Base-by-base conservation (phyloP, 2,888 invertebrate genomes). In the Epicampocera succincta region DNA sequence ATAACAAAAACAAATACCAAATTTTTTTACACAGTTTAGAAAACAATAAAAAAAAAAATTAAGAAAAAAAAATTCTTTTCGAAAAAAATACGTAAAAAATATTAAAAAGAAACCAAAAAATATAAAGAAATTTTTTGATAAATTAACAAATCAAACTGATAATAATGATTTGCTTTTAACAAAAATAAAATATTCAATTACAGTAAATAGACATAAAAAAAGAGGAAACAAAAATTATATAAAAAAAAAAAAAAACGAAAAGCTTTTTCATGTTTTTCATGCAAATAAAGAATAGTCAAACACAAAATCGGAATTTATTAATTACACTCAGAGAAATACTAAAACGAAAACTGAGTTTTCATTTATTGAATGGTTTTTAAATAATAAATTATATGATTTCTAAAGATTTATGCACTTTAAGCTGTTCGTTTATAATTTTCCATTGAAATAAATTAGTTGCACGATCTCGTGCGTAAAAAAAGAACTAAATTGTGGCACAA, bases 41-140 rank as follows among this genome's bases (percentile, higher is more conserved):
- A 74, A 72, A 72, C 48, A 56, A 78, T 69, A 40, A 78, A 69
- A 33, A 63, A 85, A 86, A 85, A 86, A n/a, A n/a, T n/a, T 52
- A 82, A 83, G 48, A 50, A 60, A 65, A 77, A 61, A 52, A 33
- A 6, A 1, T 33, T 33, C 8, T 33, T 54, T 21, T 40, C 15
- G 25, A 63, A 48, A 77, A 71, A 56, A 15, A 54, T 40, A 38
- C 12, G n/a, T 15, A 50, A 77, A 52, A 25, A 52, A 5, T 42
- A 33, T 19, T 6, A 68, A 58, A 50, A 44, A 25, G 12, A 46
- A 54, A 63, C 29, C 3, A 33, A 33, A 33, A 33, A 33, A 33
- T 25, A 25, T 25, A 33, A 33, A 9, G 8, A 33, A 33, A 9
- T 33, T 33, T 80, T 65, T 75, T 60, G 46, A 73, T 63, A 63